A percentile compares a stretch with the other conserved stretches of the same genome.
phyloP scores from a whole-genome alignment of 2,888 invertebrate species.

The Phalangium opilio region DNA sequence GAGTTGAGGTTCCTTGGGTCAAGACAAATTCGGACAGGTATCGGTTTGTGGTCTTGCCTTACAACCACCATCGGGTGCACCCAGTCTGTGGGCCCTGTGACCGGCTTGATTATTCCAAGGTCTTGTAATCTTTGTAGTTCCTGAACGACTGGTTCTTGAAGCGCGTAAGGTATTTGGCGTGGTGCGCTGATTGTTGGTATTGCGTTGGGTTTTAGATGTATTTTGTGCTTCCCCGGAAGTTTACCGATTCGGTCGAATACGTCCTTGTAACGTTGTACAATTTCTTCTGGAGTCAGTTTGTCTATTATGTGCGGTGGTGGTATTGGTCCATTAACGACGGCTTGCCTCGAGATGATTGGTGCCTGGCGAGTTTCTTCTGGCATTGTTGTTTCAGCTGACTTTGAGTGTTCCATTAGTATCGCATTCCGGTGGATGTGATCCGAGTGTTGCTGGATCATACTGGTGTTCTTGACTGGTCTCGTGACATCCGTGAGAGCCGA shows the following conservation, averaged over 20 bases:
- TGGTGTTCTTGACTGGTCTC: too few relatives aligned
- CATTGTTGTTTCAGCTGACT: too few relatives aligned
- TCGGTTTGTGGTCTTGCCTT: not conserved
- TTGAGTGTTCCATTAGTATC: too few relatives aligned
- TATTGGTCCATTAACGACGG: too few relatives aligned
- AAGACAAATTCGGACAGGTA: slow-evolving; percentile 6
- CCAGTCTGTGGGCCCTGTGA: slow-evolving; percentile 3
- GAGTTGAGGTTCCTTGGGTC: slow-evolving; percentile 8
- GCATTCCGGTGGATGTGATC: too few relatives aligned
- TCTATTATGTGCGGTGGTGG: too few relatives aligned
- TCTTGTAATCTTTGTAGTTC: slow-evolving; percentile 6
- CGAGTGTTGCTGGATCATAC: too few relatives aligned
- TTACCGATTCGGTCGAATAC: slow-evolving; percentile 6
- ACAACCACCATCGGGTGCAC: slow-evolving; percentile 6
- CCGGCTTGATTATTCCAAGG: slow-evolving; percentile 4
- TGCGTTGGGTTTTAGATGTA: slow-evolving; percentile 1
- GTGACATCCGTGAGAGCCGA: too few relatives aligned
- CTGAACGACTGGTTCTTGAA: slow-evolving; percentile 6
- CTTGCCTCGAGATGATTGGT: too few relatives aligned
- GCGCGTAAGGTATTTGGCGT: slow-evolving; percentile 1
- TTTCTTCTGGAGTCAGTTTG: not conserved
- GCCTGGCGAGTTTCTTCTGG: too few relatives aligned
- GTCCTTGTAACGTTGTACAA: slow-evolving; percentile 4
- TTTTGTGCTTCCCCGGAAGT: slow-evolving; percentile 2
- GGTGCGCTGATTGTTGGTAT: slow-evolving; percentile 1